A percentile compares a stretch with the other conserved stretches of the same genome.
Conservation (phyloP, 2,797 vertebrate genomes). For the Enteromius fasciolatus region DNA sequence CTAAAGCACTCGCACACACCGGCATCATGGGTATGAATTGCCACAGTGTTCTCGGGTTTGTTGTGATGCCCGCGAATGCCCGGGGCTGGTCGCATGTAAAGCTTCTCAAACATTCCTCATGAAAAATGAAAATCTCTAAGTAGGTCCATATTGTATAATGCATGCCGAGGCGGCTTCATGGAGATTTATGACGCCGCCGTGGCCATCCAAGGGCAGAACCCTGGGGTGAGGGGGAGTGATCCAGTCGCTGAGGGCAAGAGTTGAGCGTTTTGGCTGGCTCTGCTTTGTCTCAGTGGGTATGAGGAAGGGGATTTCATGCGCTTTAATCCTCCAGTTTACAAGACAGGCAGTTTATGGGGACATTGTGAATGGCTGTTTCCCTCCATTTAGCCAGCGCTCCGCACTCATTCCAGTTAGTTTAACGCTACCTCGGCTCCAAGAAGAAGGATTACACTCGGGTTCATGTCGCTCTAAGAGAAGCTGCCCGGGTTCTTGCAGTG, state of each 20-base stretch:
- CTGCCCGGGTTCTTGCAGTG: slow-evolving; percentile 25
- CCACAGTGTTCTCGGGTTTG: slow-evolving; percentile 29
- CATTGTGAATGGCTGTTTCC: slow-evolving; percentile 79
- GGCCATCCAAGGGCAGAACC: slow-evolving; percentile 27
- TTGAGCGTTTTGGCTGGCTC: slow-evolving; percentile 49
- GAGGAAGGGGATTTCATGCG: slow-evolving; percentile 71
- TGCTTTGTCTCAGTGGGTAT: slow-evolving; percentile 74
- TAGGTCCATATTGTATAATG: slow-evolving; percentile 42
- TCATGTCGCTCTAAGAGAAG: slow-evolving; percentile 44
- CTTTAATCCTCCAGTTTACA: slow-evolving; percentile 83
- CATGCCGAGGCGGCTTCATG: slow-evolving; percentile 14
- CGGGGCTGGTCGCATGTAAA: slow-evolving; percentile 10
- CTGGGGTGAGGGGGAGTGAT: slow-evolving; percentile 28
- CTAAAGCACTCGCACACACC: not conserved
- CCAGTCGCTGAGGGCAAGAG: slow-evolving; percentile 17
- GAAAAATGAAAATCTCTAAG: slow-evolving; percentile 50
- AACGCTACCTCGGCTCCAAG: slow-evolving; percentile 76
- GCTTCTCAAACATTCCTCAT: slow-evolving; percentile 39
- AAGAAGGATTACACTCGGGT: slow-evolving; percentile 76
- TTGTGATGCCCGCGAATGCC: slow-evolving; percentile 19
- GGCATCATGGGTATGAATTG: slow-evolving; percentile 5
- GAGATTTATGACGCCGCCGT: slow-evolving; percentile 34
- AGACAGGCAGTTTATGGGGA: slow-evolving; percentile 75
- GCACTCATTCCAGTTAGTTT: slow-evolving; percentile 81
- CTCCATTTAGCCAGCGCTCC: slow-evolving; percentile 79